These are phyloP conservation scores for Hirtodrosophila alboralis DNA, from an alignment of 2,888 invertebrate genomes.

Conservation along the genomic window DNA sequence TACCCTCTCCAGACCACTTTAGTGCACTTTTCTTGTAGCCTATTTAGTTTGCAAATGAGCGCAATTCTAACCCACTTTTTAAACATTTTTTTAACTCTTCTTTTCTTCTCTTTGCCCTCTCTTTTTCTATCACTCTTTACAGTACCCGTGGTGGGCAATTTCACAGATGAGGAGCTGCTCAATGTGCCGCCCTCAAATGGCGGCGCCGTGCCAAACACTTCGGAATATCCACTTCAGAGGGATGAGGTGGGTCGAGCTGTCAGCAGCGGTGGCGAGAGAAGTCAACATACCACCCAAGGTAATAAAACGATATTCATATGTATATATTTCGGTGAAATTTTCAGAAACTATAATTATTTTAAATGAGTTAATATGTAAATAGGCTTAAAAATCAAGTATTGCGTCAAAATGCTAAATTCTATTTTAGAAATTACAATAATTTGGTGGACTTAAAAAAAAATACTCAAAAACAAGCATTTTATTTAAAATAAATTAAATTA, in stretches of 20 bases:
- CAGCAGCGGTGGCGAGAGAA: conserved; percentile 84
- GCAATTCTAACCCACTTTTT: conserved; percentile 41
- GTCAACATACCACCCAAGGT: conserved; percentile 83
- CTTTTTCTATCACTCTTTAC: conserved; percentile 48
- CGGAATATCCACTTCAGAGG: conserved; percentile 88
- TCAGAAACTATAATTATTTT: no score
- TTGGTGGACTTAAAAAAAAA: no score
- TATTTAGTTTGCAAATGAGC: conserved; percentile 41
- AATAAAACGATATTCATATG: no score
- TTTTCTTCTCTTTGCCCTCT: conserved; percentile 3
- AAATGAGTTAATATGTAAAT: no score
- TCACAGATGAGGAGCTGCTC: conserved; percentile 86
- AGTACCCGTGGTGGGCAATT: conserved; percentile 87
- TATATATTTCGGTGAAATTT: no score
- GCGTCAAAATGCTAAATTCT: no score
- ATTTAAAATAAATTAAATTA: no score
- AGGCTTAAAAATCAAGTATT: no score
- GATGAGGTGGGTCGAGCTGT: conserved; percentile 87
- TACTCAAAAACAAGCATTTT: no score
- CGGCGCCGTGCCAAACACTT: conserved; percentile 83
- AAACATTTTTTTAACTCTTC: no score
- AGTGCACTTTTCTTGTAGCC: conserved; percentile 40
- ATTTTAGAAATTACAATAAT: no score
- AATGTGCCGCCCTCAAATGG: conserved; percentile 73
- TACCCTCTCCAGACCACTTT: not conserved